Base-by-base conservation (phyloP, 2,113 vertebrate species). In the Clarias gariepinus region DNA sequence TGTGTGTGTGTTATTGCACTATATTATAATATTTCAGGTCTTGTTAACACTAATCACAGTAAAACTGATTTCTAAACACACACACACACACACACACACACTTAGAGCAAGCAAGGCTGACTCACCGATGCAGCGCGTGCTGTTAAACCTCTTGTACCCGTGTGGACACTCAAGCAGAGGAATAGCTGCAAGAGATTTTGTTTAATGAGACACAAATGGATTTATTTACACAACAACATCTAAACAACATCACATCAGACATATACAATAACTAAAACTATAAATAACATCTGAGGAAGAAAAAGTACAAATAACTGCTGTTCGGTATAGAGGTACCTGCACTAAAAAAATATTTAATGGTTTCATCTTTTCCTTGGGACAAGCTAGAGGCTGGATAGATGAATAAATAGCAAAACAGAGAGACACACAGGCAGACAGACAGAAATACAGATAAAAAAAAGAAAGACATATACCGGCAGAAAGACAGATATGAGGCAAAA, bases 101-200 rank as follows among this genome's bases (percentile, higher is more conserved):
- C n/a, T 69, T 0, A 47, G 47, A 47, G 47, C 7, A 6, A 47
- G 8, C 1, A 3, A 53, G 53, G 30, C 1, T 60, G 58, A 78
- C 6, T 74, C 85, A 99, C 98, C 98, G 95, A 98, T 97, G 92
- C 98, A 99, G 90, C 96, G 96, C 0, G 98, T 98, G 90, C 93
- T 96, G 95, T 99, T 98, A 90, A 97, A 94, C 90, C 95, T 95
- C 90, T 96, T 98, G 94, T 97, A 99, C 82, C 98, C 98, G 87
- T 95, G 96, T 21, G 97, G 96, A 91, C 98, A 99, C 88, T 98
- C 97, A 86, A 96, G 95, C 82, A 95, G 87, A 87, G 96, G 95
- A 86, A 97, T 95, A 64, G 94, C 98, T 98, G 91, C 79, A 88
- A 86, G 19, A 60, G 64, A 87, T 28, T 30, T 52, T 82, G 33